phyloP scores from a whole-genome alignment of 2,888 invertebrate species.

The Byasa hedistus region DNA sequence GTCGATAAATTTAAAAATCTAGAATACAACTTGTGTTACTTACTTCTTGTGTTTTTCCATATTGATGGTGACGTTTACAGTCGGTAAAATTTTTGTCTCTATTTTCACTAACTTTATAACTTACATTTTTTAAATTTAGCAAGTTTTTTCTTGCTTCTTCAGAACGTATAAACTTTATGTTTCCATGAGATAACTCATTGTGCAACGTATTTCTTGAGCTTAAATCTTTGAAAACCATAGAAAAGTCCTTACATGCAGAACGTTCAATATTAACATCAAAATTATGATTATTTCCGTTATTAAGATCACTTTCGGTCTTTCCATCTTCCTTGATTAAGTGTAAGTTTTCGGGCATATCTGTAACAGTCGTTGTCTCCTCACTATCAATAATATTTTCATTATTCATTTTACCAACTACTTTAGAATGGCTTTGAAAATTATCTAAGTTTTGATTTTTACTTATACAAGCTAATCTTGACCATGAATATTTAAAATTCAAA shows the following conservation, averaged over 20 bases:
- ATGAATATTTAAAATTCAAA: constrained; percentile 15
- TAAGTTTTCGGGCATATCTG: neutral
- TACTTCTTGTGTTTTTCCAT: constrained; percentile 1
- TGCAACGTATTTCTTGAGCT: neutral
- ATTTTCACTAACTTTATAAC: neutral
- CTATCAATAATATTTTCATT: neutral
- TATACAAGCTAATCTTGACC: constrained; percentile 10
- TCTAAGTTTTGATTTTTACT: constrained; percentile 6
- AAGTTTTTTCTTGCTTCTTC: neutral
- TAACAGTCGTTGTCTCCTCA: neutral
- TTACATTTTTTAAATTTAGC: constrained; percentile 1
- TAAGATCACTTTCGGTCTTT: neutral
- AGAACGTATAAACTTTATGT: neutral
- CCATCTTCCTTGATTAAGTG: neutral
- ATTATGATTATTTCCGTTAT: neutral
- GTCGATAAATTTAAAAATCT: too few relatives aligned
- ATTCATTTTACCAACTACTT: neutral
- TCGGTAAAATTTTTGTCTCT: neutral
- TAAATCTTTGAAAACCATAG: neutral
- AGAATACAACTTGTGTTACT: neutral
- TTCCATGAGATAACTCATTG: neutral
- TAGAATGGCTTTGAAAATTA: neutral
- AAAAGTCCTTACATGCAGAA: neutral
- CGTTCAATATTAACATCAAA: neutral
- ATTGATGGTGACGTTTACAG: neutral